These are phyloP conservation scores for Carollia perspicillata DNA, from an alignment of 2,113 vertebrate genomes.

Conservation along the genomic window DNA sequence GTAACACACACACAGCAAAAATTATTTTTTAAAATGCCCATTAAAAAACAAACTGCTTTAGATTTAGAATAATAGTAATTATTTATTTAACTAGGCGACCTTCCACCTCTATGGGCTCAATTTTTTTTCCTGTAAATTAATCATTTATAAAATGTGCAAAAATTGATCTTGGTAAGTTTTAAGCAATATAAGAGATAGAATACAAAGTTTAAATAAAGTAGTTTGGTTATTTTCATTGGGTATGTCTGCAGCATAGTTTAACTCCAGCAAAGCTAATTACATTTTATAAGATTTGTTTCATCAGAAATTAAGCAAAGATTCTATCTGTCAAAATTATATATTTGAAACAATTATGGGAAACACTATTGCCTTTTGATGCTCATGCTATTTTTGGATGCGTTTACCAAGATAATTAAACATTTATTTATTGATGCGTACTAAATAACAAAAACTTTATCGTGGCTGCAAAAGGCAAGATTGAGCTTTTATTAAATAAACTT, in stretches of 20 bases:
- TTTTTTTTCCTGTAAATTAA: background rate
- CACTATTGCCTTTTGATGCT: constrained; percentile 75
- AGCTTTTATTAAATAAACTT: constrained; percentile 78
- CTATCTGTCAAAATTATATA: constrained; percentile 76
- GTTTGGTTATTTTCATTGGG: background rate
- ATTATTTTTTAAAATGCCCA: background rate
- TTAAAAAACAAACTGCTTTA: constrained; percentile 21
- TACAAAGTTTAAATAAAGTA: constrained; percentile 32
- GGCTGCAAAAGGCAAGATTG: constrained; percentile 73
- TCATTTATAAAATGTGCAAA: background rate
- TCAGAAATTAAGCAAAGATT: constrained; percentile 60
- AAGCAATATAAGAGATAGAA: background rate
- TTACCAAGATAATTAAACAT: constrained; percentile 80
- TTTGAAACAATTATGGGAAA: constrained; percentile 77
- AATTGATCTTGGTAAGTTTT: background rate
- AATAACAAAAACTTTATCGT: constrained; percentile 77
- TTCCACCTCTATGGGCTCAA: background rate
- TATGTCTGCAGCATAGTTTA: constrained; percentile 58
- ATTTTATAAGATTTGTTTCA: constrained; percentile 71
- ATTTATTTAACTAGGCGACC: background rate
- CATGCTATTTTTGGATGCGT: constrained; percentile 73
- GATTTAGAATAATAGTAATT: background rate
- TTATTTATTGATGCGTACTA: constrained; percentile 82
- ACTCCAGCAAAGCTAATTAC: constrained; percentile 59
- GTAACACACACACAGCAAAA: constrained; percentile 39